Evolutionary conservation across 1,140 invertebrate genomes (phyloP).

Genomic region (Luehdorfia chinensis): DNA sequence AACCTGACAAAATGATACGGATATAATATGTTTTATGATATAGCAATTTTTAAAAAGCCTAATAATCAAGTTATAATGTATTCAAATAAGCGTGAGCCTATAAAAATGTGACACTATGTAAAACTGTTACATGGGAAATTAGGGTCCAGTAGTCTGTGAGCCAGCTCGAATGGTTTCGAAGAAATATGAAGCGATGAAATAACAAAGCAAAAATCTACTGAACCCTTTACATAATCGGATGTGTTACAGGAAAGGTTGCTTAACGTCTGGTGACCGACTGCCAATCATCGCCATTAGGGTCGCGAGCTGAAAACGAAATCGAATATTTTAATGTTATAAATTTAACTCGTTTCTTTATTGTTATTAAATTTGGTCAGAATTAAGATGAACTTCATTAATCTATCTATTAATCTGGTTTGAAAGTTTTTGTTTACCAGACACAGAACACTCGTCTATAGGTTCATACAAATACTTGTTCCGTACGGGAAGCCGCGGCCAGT

Average conservation of each 20-base stretch:
- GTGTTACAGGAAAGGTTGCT: neutral
- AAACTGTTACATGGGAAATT: constrained; percentile 1
- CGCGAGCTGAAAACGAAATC: constrained; percentile 43
- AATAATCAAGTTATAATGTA: neutral
- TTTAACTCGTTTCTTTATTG: no score
- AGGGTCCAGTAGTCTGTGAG: constrained; percentile 1
- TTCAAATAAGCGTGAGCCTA: neutral
- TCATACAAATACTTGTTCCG: no score
- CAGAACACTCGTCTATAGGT: no score
- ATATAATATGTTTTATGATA: no score
- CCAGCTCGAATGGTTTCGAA: constrained; percentile 2
- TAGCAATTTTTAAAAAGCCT: constrained; percentile 6
- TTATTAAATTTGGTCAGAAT: no score
- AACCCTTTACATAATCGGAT: constrained; percentile 22
- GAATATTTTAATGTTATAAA: no score
- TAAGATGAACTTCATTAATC: no score
- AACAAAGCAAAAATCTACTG: constrained; percentile 21
- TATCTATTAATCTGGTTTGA: no score
- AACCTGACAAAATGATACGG: no score
- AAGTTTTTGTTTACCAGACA: no score
- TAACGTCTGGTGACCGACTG: constrained; percentile 51
- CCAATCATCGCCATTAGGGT: constrained; percentile 46
- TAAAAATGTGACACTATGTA: neutral
- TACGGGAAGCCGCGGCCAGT: no score
- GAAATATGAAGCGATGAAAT: neutral